phyloP scores from a whole-genome alignment of 2,113 vertebrate species.

The Thamnaconus septentrionalis region DNA sequence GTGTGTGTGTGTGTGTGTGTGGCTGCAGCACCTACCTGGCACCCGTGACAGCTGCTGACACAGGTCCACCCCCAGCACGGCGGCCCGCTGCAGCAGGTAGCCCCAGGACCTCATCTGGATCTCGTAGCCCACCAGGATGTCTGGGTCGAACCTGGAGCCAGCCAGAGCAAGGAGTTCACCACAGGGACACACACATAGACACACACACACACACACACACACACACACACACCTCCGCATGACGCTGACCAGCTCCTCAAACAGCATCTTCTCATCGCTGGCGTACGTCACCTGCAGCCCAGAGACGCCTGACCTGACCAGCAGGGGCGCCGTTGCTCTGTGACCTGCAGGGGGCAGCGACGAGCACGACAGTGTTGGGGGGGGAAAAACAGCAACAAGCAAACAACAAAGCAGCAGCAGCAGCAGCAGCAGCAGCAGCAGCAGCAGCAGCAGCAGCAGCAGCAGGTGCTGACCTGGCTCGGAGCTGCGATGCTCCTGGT shows the following conservation, averaged over 20 bases:
- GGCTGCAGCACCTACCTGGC: conserved; percentile 79
- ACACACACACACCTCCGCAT: conserved; percentile 84
- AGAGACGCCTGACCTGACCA: conserved; percentile 91
- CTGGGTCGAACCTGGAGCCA: conserved; percentile 88
- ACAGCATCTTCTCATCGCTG: conserved; percentile 89
- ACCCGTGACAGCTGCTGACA: conserved; percentile 94
- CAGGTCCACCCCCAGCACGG: conserved; percentile 83
- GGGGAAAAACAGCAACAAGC: neutral
- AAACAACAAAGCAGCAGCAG: neutral
- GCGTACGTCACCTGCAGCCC: conserved; percentile 90
- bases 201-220: conserved; percentile 60
- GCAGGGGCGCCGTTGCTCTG: conserved; percentile 84
- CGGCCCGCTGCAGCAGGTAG: conserved; percentile 93
- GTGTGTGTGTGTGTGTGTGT: neutral
- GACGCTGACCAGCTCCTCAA: conserved; percentile 86
- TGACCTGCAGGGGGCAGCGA: conserved; percentile 68
- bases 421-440: neutral
- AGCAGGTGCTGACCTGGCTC: conserved; percentile 73
- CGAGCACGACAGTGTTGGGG: neutral
- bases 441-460: neutral
- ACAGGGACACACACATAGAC: too few relatives aligned
- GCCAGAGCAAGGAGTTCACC: too few relatives aligned
- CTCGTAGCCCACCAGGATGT: conserved; percentile 96
- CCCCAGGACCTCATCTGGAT: conserved; percentile 98
- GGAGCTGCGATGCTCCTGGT: conserved; percentile 75